These are phyloP conservation scores for Glomeris marginata DNA, from an alignment of 2,888 invertebrate species.

Conservation along the genomic window DNA sequence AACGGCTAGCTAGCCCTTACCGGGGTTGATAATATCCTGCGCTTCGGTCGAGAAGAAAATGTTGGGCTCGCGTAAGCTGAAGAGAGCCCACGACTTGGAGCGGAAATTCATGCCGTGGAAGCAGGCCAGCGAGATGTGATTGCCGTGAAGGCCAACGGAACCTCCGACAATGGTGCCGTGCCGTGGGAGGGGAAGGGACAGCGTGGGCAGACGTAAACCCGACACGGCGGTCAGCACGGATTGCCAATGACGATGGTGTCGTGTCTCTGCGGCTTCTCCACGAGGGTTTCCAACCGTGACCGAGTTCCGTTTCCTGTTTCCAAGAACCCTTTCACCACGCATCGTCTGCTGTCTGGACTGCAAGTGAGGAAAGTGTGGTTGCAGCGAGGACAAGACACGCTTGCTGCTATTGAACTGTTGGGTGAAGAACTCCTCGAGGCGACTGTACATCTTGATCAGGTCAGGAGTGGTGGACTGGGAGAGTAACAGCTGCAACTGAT, in stretches of 20 bases:
- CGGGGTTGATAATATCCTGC: constrained; percentile 44
- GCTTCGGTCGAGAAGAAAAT: constrained; percentile 88
- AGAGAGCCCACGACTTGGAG: constrained; percentile 89
- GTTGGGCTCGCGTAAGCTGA: constrained; percentile 80
- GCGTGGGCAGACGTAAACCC: constrained; percentile 54
- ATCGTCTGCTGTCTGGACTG: too few relatives aligned
- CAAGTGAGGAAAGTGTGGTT: constrained; percentile 26
- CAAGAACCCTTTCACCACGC: too few relatives aligned
- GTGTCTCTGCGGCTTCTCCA: constrained; percentile 20
- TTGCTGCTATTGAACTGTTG: constrained; percentile 95
- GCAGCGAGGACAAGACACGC: constrained; percentile 61
- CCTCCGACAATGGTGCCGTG: constrained; percentile 64
- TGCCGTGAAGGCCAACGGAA: constrained; percentile 55
- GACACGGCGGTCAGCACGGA: constrained; percentile 64
- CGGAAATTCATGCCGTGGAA: constrained; percentile 97
- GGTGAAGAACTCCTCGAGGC: constrained; percentile 92
- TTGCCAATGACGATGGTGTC: constrained; percentile 92
- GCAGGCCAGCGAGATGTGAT: constrained; percentile 85
- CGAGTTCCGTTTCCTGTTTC: too few relatives aligned
- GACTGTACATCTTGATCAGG: constrained; percentile 88
- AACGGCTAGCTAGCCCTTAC: constrained; percentile 18
- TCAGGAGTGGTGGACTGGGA: constrained; percentile 94
- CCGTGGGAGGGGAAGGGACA: constrained; percentile 31
- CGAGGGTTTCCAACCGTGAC: too few relatives aligned
- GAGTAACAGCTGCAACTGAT: constrained; percentile 91